Base-by-base conservation (phyloP, 2,888 invertebrate genomes). In the Steinernema carpocapsae region DNA sequence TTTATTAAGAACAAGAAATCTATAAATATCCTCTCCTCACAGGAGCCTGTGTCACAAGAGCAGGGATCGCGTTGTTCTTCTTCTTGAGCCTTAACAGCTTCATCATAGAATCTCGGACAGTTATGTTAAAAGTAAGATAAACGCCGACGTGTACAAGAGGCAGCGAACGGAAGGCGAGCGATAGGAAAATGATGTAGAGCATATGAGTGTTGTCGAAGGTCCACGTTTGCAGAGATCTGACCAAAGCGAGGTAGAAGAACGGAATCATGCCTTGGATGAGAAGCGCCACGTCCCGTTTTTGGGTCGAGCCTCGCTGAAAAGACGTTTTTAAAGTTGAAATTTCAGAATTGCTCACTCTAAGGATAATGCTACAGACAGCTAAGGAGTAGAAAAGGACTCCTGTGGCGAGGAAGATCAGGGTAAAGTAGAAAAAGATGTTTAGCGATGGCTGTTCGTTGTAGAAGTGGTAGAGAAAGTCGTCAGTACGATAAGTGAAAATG, bases 401-500 rank as follows among this genome's bases (percentile, higher is more conserved):
- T 22, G 17, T 12, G 56, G 26, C 56, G 56, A 56, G 56, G 22
- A 56, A 56, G 26, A 22, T 26, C 24, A 56, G 22, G 24, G 56
- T 56, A 22, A 56, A 12, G n/a, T 19, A 56, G 26, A 7, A 56
- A 24, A 56, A 24, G 22, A 56, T 56, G 56, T 22, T 26, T 12
- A 56, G 56, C 22, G 56, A 22, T 17, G 56, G 56, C 2, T 24
- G 26, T 26, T 56, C 56, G 17, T 56, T 24, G 26, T 56, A 56
- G 56, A 56, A 56, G 56, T 56, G 56, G 56, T 56, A 56, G 22
- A 56, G 56, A 26, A 56, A 56, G 56, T 56, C 56, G 26, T 56
- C 56, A 3, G 56, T 56, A 4, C 56, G 56, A 26, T 56, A 56
- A 12, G 56, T 56, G 56, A 56, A 56, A 6, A 26, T 24, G 24